Evolutionary conservation across 2,888 invertebrate species (phyloP).

Genomic region (Idaea straminata): DNA sequence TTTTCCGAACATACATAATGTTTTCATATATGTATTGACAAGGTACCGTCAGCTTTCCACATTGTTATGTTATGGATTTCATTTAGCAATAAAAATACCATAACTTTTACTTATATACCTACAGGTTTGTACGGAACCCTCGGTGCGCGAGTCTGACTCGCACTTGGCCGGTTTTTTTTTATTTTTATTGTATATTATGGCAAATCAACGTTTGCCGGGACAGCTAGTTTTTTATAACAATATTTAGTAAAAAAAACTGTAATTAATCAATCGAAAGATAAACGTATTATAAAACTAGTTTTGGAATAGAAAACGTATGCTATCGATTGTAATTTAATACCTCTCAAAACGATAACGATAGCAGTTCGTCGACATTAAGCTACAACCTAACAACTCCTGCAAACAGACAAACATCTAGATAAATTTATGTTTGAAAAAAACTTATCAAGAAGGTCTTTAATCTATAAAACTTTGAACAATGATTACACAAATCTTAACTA

Average conservation of each 20-base stretch:
- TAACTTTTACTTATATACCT: no score
- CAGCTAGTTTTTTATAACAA: no score
- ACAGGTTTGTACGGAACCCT: no score
- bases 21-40: no score
- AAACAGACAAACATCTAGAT: slow-evolving; percentile 12
- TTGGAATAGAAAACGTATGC: slow-evolving; percentile 27
- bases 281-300: slow-evolving; percentile 24
- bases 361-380: slow-evolving; percentile 43
- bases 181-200: no score
- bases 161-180: no score
- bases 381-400: slow-evolving; percentile 7
- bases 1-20: no score
- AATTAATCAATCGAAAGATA: slow-evolving; percentile 14
- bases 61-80: no score
- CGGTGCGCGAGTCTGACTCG: no score
- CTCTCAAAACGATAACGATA: slow-evolving; percentile 43
- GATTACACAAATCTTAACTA: slow-evolving; percentile 1
- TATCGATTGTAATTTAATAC: slow-evolving; percentile 32
- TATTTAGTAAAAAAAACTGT: slow-evolving; percentile 6
- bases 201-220: no score
- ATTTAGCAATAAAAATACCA: no score
- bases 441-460: slow-evolving; percentile 1
- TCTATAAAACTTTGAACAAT: background rate
- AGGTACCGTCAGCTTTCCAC: no score
- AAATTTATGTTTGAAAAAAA: background rate